phyloP scores from a whole-genome alignment of 2,113 vertebrate species.

The Illadopsis cleaveri region DNA sequence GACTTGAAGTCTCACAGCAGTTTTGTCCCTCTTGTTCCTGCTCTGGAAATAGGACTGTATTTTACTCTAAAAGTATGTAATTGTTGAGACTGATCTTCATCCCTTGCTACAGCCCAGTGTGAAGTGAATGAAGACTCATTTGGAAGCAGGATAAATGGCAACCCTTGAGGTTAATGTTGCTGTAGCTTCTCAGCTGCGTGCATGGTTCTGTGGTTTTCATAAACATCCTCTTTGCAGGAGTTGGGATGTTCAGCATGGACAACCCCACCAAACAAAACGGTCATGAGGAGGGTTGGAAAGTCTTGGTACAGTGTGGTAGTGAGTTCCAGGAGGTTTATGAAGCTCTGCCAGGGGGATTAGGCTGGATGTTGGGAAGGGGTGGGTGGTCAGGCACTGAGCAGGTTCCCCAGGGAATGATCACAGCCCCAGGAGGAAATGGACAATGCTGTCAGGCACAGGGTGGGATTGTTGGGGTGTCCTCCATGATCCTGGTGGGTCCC shows the following conservation, averaged over 20 bases:
- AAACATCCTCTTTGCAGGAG: background rate
- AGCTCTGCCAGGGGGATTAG: background rate
- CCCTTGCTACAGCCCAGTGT: background rate
- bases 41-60: background rate
- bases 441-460: accelerated
- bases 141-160: background rate
- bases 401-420: background rate
- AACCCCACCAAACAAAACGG: background rate
- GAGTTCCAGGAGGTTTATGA: background rate
- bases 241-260: background rate
- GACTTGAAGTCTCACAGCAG: background rate
- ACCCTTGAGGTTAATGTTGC: background rate
- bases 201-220: background rate
- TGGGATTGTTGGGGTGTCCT: background rate
- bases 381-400: background rate
- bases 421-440: background rate
- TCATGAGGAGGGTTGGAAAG: background rate
- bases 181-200: background rate
- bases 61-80: background rate
- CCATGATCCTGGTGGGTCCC: background rate
- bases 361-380: background rate
- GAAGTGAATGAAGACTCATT: background rate
- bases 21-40: background rate
- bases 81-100: background rate
- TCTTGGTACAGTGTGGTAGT: background rate